phyloP scores from a whole-genome alignment of 2,888 invertebrate genomes.

The Polyploca ridens region DNA sequence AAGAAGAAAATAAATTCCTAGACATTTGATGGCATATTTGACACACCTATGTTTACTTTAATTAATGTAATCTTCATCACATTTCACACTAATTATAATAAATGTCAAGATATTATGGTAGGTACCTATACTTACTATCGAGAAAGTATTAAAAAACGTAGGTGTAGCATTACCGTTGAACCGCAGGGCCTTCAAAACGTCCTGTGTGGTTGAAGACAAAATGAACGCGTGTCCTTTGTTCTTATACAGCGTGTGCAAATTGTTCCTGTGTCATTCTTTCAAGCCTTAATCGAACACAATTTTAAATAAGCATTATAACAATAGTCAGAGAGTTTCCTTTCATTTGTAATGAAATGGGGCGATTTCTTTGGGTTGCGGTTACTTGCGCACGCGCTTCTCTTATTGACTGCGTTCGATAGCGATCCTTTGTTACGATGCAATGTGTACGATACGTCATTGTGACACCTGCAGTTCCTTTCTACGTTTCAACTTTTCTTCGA shows the following conservation, averaged over 20 bases:
- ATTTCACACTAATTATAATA: too few relatives aligned
- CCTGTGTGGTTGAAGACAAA: conserved; percentile 67
- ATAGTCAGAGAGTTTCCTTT: conserved; percentile 18
- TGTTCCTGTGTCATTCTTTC: conserved; percentile 24
- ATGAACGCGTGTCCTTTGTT: conserved; percentile 56
- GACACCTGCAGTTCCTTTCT: not conserved
- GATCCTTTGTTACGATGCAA: conserved; percentile 51
- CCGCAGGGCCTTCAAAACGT: conserved; percentile 56
- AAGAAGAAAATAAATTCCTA: too few relatives aligned
- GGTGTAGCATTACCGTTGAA: conserved; percentile 59
- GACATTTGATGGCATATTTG: too few relatives aligned
- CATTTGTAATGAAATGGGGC: conserved; percentile 18
- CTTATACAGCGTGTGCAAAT: conserved; percentile 50
- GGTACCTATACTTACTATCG: not conserved
- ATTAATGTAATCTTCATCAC: too few relatives aligned
- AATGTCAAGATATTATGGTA: not conserved
- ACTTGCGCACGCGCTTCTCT: conserved; percentile 59
- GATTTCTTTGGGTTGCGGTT: conserved; percentile 59
- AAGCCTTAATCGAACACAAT: not conserved
- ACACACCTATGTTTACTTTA: too few relatives aligned
- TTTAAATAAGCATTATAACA: conserved; percentile 19
- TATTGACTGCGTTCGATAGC: conserved; percentile 49
- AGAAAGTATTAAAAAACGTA: not conserved
- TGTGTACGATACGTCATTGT: conserved; percentile 16
- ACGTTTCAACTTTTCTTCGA: not conserved